A percentile compares a stretch with the other conserved stretches of the same genome.
Evolutionary conservation across 2,113 vertebrate genomes (phyloP).

Genomic region (Thalassoma bifasciatum): DNA sequence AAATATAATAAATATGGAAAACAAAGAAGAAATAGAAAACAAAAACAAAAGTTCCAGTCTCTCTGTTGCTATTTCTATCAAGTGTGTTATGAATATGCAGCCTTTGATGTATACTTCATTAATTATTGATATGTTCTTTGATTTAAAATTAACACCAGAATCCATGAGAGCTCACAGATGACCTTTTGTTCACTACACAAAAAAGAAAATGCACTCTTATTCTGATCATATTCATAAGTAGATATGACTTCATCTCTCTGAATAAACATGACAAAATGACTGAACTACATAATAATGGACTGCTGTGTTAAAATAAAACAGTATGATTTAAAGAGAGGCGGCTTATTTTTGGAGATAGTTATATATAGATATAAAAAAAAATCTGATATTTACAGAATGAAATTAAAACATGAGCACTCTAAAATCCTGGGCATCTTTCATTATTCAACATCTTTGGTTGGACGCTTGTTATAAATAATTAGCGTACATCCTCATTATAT

Average conservation of each 20-base stretch:
- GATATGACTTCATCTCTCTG: neutral
- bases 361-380: neutral
- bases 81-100: constrained; percentile 10
- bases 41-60: constrained; percentile 30
- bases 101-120: constrained; percentile 13
- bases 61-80: neutral
- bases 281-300: neutral
- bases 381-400: neutral
- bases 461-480: constrained; percentile 22
- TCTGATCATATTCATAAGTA: constrained; percentile 21
- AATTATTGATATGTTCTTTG: constrained; percentile 39
- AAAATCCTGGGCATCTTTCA: neutral
- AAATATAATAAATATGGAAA: constrained; percentile 64
- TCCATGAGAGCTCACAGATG: constrained; percentile 10
- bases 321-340: neutral
- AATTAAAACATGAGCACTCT: neutral
- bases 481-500: constrained; percentile 9
- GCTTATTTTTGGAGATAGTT: neutral
- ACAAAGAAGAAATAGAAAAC: neutral
- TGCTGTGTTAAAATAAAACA: neutral
- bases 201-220: neutral
- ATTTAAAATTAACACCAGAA: constrained; percentile 9
- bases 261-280: constrained; percentile 3
- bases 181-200: constrained; percentile 29
- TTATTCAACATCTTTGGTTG: neutral